Conservation (phyloP, 2,888 invertebrate species). For the Schizaphis graminum region DNA sequence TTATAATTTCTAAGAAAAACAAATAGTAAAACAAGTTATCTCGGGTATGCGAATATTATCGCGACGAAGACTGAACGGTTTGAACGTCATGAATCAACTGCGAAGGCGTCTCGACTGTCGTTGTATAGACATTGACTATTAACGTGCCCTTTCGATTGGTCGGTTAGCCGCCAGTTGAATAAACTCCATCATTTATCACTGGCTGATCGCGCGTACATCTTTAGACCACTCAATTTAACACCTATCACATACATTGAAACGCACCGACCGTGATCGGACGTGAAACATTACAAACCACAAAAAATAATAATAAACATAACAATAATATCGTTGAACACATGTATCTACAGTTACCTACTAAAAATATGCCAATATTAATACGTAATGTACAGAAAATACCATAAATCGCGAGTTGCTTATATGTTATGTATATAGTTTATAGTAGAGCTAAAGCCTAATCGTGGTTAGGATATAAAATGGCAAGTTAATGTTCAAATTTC, state of each 20-base stretch:
- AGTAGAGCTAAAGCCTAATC: background rate
- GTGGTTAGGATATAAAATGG: no score
- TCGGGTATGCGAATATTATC: background rate
- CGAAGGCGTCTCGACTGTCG: constrained; percentile 25
- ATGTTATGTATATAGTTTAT: background rate
- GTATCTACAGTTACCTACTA: background rate
- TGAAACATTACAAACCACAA: background rate
- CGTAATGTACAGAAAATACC: background rate
- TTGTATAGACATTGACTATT: background rate
- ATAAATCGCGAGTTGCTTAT: background rate
- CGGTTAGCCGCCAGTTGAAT: constrained; percentile 12
- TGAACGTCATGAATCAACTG: constrained; percentile 15
- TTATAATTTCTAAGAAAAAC: background rate
- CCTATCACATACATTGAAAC: background rate
- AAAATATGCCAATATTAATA: background rate
- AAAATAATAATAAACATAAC: background rate
- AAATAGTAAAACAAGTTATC: background rate
- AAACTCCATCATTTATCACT: constrained; percentile 17
- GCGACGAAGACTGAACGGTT: background rate
- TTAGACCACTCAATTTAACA: constrained; percentile 15
- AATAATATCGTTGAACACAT: background rate
- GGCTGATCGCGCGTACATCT: background rate
- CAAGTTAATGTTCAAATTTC: background rate
- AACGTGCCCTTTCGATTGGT: constrained; percentile 16
- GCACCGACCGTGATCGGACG: background rate